phyloP scores from a whole-genome alignment of 1,140 invertebrate species.

The Homarus americanus region DNA sequence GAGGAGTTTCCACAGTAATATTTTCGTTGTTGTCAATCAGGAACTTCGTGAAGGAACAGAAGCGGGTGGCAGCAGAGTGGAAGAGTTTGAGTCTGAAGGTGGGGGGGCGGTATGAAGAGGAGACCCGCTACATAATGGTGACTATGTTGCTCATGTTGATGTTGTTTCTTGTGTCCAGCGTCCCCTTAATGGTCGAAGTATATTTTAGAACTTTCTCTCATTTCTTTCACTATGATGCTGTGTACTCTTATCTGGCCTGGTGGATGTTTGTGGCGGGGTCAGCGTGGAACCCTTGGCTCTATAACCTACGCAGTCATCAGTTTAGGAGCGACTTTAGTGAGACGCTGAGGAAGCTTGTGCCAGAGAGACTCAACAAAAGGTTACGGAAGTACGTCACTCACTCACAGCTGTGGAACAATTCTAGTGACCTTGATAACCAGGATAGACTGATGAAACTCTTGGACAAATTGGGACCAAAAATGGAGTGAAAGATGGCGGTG shows the following conservation, averaged over 20 bases:
- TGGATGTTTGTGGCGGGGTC: conserved; percentile 31
- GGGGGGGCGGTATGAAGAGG: not conserved
- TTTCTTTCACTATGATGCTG: not conserved
- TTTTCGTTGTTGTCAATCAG: conserved; percentile 25
- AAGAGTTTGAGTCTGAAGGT: conserved; percentile 9
- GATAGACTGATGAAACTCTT: too few species aligned
- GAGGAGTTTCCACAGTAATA: not conserved
- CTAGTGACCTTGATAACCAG: too few species aligned
- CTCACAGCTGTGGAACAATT: not conserved
- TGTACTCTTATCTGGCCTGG: conserved; percentile 13
- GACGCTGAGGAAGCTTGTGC: not conserved
- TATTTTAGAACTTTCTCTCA: not conserved
- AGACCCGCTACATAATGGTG: conserved; percentile 13
- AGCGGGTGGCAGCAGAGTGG: conserved; percentile 16
- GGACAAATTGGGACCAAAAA: too few species aligned
- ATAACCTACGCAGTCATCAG: conserved; percentile 29
- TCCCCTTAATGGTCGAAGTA: conserved; percentile 6
- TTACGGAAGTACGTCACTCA: not conserved
- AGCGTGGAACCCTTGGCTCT: conserved; percentile 51
- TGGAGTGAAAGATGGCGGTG: too few species aligned
- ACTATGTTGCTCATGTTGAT: conserved; percentile 23
- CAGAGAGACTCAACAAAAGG: not conserved
- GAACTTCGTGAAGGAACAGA: conserved; percentile 20
- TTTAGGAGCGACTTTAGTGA: conserved; percentile 1
- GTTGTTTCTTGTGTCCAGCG: not conserved